Conservation (phyloP, 1,140 invertebrate genomes). For the Drosophila sucinea region DNA sequence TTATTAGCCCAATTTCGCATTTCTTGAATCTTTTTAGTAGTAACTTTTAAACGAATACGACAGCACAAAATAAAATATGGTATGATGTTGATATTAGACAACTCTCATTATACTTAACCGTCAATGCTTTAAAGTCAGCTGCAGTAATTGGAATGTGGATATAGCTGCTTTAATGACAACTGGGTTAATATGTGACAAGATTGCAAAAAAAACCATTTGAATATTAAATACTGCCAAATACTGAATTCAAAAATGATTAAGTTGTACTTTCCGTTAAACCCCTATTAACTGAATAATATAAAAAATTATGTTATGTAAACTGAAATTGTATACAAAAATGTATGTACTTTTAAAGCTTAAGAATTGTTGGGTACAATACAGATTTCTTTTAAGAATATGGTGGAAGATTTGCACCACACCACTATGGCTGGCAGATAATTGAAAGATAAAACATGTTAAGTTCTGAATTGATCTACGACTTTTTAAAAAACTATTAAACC, state of each 20-base stretch:
- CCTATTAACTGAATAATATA: background rate
- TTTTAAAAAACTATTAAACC: slow-evolving; percentile 2
- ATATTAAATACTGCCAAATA: background rate
- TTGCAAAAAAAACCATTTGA: background rate
- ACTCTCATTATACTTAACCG: too few relatives aligned
- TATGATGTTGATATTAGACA: too few relatives aligned
- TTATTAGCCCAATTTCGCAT: too few relatives aligned
- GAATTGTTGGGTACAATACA: slow-evolving; percentile 13
- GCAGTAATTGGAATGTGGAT: too few relatives aligned
- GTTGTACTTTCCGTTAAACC: background rate
- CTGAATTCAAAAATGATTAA: background rate
- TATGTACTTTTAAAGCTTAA: slow-evolving; percentile 18
- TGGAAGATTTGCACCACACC: background rate
- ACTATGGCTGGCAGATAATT: background rate
- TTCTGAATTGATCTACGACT: background rate
- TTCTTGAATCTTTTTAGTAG: too few relatives aligned
- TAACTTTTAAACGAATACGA: too few relatives aligned
- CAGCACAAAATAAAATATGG: too few relatives aligned
- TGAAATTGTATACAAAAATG: slow-evolving; percentile 10
- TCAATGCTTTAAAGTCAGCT: too few relatives aligned
- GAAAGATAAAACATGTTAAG: background rate
- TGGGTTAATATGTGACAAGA: background rate
- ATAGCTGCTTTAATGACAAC: background rate
- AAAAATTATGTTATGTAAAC: slow-evolving; percentile 3
- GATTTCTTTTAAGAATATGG: background rate